Percentiles rank a stretch among this genome's conserved stretches.
Conservation (phyloP, 1,140 invertebrate species). For the Epicauta chinensis region DNA sequence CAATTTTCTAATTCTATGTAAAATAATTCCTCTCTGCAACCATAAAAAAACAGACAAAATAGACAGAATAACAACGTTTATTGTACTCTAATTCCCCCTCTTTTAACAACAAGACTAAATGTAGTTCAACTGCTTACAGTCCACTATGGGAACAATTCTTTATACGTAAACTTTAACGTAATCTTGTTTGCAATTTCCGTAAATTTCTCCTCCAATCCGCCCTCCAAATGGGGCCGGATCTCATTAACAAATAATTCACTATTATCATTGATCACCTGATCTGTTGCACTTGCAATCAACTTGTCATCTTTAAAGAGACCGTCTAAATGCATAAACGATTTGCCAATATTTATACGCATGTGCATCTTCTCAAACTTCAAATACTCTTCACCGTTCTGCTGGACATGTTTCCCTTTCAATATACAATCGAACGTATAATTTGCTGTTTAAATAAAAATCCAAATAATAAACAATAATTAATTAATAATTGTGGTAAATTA, state of each 20-base stretch:
- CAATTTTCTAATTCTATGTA: too few species aligned
- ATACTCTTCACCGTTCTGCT: conserved; percentile 47
- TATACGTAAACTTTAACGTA: conserved; percentile 58
- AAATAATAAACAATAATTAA: background rate
- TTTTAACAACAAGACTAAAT: too few species aligned
- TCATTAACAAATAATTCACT: conserved; percentile 56
- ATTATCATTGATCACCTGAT: conserved; percentile 49
- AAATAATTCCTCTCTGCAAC: too few species aligned
- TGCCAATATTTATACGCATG: conserved; percentile 47
- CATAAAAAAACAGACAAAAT: too few species aligned
- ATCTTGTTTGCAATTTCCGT: conserved; percentile 63
- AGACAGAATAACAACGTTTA: too few species aligned
- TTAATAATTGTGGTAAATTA: conserved; percentile 45
- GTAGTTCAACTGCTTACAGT: too few species aligned
- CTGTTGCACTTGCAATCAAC: conserved; percentile 46
- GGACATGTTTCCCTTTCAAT: conserved; percentile 48
- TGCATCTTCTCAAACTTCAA: conserved; percentile 53
- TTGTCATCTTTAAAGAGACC: conserved; percentile 58
- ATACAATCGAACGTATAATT: conserved; percentile 51
- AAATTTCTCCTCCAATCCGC: conserved; percentile 55
- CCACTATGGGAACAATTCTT: conserved; percentile 53
- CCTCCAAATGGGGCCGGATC: conserved; percentile 57
- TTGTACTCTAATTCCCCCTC: too few species aligned
- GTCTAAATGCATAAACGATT: conserved; percentile 49
- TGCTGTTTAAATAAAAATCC: conserved; percentile 42